Evolutionary conservation across 1,140 invertebrate genomes (phyloP).

Genomic region (Achatina immaculata): DNA sequence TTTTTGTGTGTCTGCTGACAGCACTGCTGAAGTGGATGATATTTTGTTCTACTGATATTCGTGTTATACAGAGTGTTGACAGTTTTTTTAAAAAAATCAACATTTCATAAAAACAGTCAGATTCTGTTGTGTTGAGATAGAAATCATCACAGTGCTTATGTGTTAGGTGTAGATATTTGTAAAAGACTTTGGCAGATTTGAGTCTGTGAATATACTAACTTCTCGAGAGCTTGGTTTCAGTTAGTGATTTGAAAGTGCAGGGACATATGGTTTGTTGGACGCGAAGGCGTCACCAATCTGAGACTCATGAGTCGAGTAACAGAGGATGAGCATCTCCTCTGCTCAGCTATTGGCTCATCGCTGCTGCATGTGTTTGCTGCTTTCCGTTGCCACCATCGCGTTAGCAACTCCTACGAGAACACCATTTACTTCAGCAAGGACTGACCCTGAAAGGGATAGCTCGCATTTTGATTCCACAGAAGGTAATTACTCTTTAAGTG

Average conservation of each 20-base stretch:
- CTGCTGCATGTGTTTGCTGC: constrained; percentile 1
- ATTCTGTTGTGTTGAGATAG: too few relatives aligned
- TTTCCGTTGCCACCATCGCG: not conserved
- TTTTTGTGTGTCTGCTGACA: too few relatives aligned
- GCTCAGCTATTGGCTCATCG: constrained; percentile 6
- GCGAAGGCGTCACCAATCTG: not conserved
- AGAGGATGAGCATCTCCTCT: constrained; percentile 10
- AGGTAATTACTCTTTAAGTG: too few relatives aligned
- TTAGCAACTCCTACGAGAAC: not conserved
- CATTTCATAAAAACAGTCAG: too few relatives aligned
- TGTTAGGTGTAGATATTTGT: too few relatives aligned
- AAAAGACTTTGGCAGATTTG: too few relatives aligned
- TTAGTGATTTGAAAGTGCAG: not conserved
- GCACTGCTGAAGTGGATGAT: too few relatives aligned
- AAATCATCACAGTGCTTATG: too few relatives aligned
- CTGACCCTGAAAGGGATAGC: not conserved
- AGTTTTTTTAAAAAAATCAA: too few relatives aligned
- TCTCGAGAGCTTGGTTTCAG: too few relatives aligned
- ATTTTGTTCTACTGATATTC: too few relatives aligned
- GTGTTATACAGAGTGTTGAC: too few relatives aligned
- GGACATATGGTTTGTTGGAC: not conserved
- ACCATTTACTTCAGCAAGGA: not conserved
- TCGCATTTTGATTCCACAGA: not conserved
- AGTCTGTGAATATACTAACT: not conserved
- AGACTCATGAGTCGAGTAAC: not conserved